These are phyloP conservation scores for Lasaia peninsularis DNA, from an alignment of 1,140 invertebrate species.

Conservation along the genomic window DNA sequence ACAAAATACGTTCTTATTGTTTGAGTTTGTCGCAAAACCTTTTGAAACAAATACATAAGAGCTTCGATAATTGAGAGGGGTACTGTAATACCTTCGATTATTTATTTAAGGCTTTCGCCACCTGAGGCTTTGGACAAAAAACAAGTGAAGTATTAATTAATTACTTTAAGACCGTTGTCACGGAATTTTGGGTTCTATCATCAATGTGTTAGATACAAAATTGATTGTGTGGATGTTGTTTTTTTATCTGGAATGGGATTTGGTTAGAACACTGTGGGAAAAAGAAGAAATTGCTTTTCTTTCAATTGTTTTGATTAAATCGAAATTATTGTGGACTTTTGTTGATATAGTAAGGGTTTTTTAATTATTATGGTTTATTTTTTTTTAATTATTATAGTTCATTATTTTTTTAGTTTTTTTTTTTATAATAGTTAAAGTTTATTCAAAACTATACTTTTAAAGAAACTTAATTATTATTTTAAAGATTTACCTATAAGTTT, in stretches of 20 bases:
- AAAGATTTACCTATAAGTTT: too few relatives aligned
- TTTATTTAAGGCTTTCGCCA: constrained; percentile 61
- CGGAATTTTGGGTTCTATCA: constrained; percentile 21
- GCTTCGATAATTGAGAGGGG: constrained; percentile 48
- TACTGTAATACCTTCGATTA: constrained; percentile 56
- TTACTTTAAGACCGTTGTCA: constrained; percentile 25
- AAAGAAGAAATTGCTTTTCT: constrained; percentile 18
- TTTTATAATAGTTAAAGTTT: too few relatives aligned
- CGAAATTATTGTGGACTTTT: neutral
- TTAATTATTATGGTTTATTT: too few relatives aligned
- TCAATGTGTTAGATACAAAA: constrained; percentile 19
- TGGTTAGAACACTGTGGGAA: constrained; percentile 28
- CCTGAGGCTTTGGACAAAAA: constrained; percentile 58
- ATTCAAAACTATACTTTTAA: too few relatives aligned
- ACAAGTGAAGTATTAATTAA: constrained; percentile 48
- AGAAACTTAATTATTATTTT: too few relatives aligned
- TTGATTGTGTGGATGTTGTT: constrained; percentile 1
- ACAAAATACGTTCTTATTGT: constrained; percentile 15
- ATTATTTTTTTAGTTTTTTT: too few relatives aligned
- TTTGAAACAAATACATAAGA: constrained; percentile 41
- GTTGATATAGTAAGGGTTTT: too few relatives aligned
- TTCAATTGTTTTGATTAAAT: neutral
- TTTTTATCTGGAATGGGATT: constrained; percentile 19
- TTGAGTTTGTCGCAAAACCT: constrained; percentile 23
- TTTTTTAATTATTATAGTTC: too few relatives aligned